Evolutionary conservation across 2,113 vertebrate genomes (phyloP).

Genomic region (Sakesphorus luctuosus): DNA sequence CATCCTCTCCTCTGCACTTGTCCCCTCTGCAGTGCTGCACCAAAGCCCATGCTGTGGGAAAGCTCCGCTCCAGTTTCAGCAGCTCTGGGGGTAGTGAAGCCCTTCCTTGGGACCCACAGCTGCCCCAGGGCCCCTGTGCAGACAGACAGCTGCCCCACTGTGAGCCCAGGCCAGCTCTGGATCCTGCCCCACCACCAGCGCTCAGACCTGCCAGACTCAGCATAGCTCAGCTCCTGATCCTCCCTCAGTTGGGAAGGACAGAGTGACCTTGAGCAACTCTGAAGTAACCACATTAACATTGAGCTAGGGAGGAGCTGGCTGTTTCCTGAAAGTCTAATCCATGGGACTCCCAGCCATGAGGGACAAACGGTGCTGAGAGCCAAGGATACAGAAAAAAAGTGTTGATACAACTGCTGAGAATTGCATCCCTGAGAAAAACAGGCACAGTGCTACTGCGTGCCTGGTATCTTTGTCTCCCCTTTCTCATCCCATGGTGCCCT

Average conservation of each 20-base stretch:
- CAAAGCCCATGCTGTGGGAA: not conserved
- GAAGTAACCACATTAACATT: not conserved
- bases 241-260: not conserved
- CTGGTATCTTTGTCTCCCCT: not conserved
- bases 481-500: not conserved
- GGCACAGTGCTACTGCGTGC: accelerated
- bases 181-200: not conserved
- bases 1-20: accelerated
- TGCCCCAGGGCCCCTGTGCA: not conserved
- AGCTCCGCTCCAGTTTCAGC: not conserved
- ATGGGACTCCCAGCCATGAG: not conserved
- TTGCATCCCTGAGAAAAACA: not conserved
- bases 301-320: not conserved
- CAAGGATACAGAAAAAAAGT: not conserved
- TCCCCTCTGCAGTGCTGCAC: accelerated
- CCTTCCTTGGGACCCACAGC: not conserved
- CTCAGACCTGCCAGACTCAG: not conserved
- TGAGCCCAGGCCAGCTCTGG: not conserved
- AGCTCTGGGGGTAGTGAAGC: accelerated
- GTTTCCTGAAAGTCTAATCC: not conserved
- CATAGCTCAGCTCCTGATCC: not conserved
- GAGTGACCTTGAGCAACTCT: not conserved
- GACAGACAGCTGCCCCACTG: not conserved
- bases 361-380: not conserved
- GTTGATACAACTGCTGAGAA: not conserved